A percentile compares a stretch with the other conserved stretches of the same genome.
Conservation (phyloP, 2,888 invertebrate species). For the Drosophila niveifrons region DNA sequence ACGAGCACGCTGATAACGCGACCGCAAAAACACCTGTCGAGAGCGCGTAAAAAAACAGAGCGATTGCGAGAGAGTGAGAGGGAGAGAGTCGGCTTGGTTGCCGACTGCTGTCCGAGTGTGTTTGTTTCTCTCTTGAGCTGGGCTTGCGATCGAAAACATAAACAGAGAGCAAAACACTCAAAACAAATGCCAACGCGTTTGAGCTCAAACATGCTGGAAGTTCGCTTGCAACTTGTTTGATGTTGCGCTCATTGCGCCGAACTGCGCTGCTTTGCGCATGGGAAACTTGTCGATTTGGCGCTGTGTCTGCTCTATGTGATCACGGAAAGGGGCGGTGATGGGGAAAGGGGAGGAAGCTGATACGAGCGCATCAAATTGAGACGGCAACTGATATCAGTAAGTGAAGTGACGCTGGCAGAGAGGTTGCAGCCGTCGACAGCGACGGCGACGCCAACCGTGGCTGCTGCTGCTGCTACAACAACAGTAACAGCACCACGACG, state of each 20-base stretch:
- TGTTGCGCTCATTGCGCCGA: constrained; percentile 20
- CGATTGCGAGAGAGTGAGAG: neutral
- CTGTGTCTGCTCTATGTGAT: constrained; percentile 17
- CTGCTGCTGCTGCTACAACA: neutral
- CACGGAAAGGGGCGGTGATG: neutral
- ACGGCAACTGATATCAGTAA: constrained; percentile 40
- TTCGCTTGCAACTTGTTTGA: constrained; percentile 38
- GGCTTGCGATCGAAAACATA: constrained; percentile 47
- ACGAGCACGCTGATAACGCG: constrained; percentile 30
- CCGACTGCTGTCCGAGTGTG: neutral
- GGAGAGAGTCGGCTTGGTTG: neutral
- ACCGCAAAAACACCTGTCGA: constrained; percentile 31
- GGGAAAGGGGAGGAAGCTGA: constrained; percentile 31
- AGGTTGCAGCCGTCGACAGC: neutral
- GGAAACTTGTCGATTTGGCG: constrained; percentile 63
- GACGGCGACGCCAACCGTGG: neutral
- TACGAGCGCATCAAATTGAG: constrained; percentile 52
- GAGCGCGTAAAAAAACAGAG: neutral
- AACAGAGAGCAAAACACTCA: constrained; percentile 60
- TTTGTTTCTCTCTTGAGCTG: constrained; percentile 59
- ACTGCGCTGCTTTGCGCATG: constrained; percentile 34
- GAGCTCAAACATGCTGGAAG: constrained; percentile 62
- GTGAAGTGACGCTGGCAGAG: constrained; percentile 28
- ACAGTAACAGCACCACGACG: constrained; percentile 15
- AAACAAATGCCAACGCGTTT: constrained; percentile 42